phyloP scores from a whole-genome alignment of 2,888 invertebrate genomes.

The Selenia dentaria region DNA sequence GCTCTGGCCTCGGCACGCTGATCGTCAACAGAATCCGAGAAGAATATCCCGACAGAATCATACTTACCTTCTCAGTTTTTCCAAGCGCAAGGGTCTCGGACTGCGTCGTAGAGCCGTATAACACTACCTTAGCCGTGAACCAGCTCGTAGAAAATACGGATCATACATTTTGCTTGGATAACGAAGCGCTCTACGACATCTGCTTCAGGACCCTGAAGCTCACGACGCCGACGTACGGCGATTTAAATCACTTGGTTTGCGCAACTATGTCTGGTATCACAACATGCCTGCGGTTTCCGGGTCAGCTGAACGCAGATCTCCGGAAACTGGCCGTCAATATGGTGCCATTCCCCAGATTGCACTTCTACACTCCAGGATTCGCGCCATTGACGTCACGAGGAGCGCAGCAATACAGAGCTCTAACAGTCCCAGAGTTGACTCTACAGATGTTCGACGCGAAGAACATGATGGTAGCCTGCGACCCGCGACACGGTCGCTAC shows the following conservation, averaged over 20 bases:
- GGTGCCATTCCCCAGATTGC: constrained; percentile 87
- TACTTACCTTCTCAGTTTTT: constrained; percentile 92
- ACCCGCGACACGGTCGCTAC: constrained; percentile 95
- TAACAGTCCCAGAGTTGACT: constrained; percentile 96
- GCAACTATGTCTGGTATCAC: constrained; percentile 95
- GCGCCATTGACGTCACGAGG: constrained; percentile 92
- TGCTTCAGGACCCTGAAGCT: constrained; percentile 91
- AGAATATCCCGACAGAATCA: constrained; percentile 95
- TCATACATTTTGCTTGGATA: constrained; percentile 89
- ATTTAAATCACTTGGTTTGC: constrained; percentile 92
- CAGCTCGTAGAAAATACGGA: constrained; percentile 92
- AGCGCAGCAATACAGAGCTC: constrained; percentile 93
- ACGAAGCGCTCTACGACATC: constrained; percentile 89
- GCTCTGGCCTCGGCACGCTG: constrained; percentile 84
- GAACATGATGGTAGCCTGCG: constrained; percentile 96
- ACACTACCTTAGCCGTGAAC: constrained; percentile 93
- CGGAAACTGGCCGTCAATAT: constrained; percentile 76
- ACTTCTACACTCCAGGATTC: constrained; percentile 84
- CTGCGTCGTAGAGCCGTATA: constrained; percentile 88
- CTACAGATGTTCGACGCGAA: constrained; percentile 86
- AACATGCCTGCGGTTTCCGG: constrained; percentile 89
- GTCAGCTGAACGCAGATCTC: constrained; percentile 75
- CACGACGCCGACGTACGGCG: constrained; percentile 91
- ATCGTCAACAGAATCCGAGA: constrained; percentile 94
- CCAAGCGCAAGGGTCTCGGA: constrained; percentile 93